Evolutionary conservation across 2,113 vertebrate species (phyloP).

Genomic region (Boulengerochromis microlepis): DNA sequence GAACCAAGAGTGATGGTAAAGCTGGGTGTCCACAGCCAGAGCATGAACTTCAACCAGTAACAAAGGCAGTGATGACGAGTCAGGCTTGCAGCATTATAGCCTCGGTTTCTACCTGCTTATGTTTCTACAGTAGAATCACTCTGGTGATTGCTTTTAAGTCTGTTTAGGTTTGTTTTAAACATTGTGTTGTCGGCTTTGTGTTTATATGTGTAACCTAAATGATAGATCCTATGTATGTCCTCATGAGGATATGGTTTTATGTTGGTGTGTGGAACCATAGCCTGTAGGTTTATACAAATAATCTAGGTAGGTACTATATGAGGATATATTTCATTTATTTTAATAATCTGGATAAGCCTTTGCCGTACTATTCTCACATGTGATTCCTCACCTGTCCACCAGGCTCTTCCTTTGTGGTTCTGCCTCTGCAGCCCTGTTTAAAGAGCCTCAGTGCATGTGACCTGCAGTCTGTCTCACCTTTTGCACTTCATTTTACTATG

Average conservation of each 20-base stretch:
- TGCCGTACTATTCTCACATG: background rate
- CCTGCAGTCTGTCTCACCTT: background rate
- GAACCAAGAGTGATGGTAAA: background rate
- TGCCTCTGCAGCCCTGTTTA: background rate
- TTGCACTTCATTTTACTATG: background rate
- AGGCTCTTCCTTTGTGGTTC: background rate
- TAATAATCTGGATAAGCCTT: background rate
- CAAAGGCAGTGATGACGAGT: background rate
- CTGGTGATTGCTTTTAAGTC: background rate
- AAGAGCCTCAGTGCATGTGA: background rate
- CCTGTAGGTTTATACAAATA: background rate
- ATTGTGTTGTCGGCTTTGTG: background rate
- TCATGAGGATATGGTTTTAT: background rate
- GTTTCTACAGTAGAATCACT: background rate
- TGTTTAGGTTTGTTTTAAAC: background rate
- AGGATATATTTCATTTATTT: background rate
- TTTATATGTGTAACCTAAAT: background rate
- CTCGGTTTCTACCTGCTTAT: background rate
- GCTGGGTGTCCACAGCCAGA: background rate
- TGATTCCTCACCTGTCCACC: background rate
- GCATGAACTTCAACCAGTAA: background rate
- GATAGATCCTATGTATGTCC: background rate
- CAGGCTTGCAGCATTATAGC: background rate
- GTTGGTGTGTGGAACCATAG: background rate
- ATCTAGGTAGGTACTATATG: background rate